These are phyloP conservation scores for Nesogale talazaci DNA, from an alignment of 2,113 vertebrate genomes.

Conservation along the genomic window DNA sequence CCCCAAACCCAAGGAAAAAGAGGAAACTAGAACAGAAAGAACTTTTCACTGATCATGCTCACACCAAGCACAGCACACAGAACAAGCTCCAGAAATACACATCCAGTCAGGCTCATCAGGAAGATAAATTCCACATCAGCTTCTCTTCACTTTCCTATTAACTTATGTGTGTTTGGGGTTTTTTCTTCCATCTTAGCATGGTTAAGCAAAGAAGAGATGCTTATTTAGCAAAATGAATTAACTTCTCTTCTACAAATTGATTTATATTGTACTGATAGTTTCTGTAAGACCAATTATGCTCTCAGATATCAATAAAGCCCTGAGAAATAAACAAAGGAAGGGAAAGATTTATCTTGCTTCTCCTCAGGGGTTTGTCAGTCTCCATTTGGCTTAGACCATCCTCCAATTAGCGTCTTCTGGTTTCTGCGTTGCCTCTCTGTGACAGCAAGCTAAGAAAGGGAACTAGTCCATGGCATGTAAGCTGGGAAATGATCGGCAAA, in stretches of 20 bases:
- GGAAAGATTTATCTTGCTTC: slow-evolving; percentile 4
- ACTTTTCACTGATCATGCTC: not conserved
- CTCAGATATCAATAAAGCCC: slow-evolving; percentile 2
- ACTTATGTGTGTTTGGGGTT: slow-evolving; percentile 23
- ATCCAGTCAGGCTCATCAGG: not conserved
- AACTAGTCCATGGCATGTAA: not conserved
- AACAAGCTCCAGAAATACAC: slow-evolving; percentile 27
- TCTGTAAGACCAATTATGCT: slow-evolving; percentile 33
- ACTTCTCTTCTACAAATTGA: slow-evolving; percentile 4
- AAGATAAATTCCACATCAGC: slow-evolving; percentile 14
- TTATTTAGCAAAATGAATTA: slow-evolving; percentile 16
- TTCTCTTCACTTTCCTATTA: slow-evolving; percentile 1
- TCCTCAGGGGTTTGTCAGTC: not conserved
- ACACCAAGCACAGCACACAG: not conserved
- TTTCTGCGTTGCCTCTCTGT: not conserved
- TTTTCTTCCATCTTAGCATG: not conserved
- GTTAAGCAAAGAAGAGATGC: not conserved
- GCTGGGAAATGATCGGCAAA: not conserved
- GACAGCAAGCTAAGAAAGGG: slow-evolving; percentile 41
- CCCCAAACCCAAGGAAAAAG: slow-evolving; percentile 5
- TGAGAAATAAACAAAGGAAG: slow-evolving; percentile 49
- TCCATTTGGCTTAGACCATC: slow-evolving; percentile 33
- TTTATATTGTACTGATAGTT: slow-evolving; percentile 18
- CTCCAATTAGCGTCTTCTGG: slow-evolving; percentile 40
- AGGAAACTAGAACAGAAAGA: not conserved